Base-by-base conservation (phyloP, 2,888 invertebrate species). In the Eristalinus aeneus region DNA sequence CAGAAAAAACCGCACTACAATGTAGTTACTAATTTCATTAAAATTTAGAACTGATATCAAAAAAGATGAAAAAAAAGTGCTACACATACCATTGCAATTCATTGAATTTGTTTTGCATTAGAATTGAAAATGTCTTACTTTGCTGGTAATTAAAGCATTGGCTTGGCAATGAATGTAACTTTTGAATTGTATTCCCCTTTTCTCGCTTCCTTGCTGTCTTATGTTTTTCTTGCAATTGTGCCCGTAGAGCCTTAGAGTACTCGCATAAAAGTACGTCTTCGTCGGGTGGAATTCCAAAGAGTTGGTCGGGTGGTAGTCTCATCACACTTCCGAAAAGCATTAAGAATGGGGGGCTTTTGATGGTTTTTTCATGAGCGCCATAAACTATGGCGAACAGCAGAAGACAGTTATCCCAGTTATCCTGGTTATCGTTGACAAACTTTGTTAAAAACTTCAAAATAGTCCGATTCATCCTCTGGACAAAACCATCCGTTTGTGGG, bases 401-500 rank as follows among this genome's bases (percentile, higher is more conserved):
- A 11, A 56, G 54, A n/a, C 16, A 32, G 16, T 68, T 32, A 56
- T 68, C 32, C 34, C 54, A 31, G 10, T 65, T 39, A 53, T 65
- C 65, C 16, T 53, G 65, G n/a, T 65, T 65, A 12, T 53, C 65
- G 31, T 53, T 65, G n/a, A 53, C 46, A 23, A 53, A 65, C 36
- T 46, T 65, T 23, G 53, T 1, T 16, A 54, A 5, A 54, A 20
- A 54, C 8, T 54, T 16, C 6, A 54, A 22, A 54, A 54, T 54
- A 16, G 53, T 54, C 53, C 53, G 22, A 11, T 54, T 54, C 53
- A 54, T 54, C 22, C 20, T 54, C 22, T 54, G 20, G 4, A 54
- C 53, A 20, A 54, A 20, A 16, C 53, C 20, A 22, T 54, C 53
- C 8, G 46, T 20, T 20, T 54, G 22, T 1, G 53, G 36, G 11